Percentiles rank a stretch among this genome's conserved stretches.
phyloP scores from a whole-genome alignment of 2,888 invertebrate genomes.

The Cantharis nigra region DNA sequence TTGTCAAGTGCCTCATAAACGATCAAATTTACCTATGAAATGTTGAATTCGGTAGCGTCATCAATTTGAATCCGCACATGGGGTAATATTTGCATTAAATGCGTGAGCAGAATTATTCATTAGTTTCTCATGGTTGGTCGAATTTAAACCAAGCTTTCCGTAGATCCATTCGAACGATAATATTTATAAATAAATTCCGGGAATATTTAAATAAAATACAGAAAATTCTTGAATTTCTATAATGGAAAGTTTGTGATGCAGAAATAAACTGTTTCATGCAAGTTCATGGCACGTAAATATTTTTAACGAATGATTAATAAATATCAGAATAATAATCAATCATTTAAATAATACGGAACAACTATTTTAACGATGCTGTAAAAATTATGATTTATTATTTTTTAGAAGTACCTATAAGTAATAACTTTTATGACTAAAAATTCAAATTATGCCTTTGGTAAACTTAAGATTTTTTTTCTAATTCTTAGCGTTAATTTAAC shows the following conservation, averaged over 20 bases:
- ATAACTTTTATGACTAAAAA: background rate
- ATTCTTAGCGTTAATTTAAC: background rate
- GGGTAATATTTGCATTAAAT: background rate
- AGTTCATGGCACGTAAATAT: background rate
- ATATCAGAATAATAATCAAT: background rate
- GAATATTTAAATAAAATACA: background rate
- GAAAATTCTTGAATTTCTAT: background rate
- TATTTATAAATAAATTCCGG: background rate
- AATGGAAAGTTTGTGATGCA: background rate
- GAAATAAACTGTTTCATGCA: background rate
- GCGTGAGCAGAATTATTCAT: background rate
- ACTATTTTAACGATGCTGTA: background rate
- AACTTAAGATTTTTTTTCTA: background rate
- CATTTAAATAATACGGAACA: background rate
- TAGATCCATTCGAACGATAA: background rate
- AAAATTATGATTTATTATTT: background rate
- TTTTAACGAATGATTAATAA: background rate
- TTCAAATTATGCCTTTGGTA: background rate
- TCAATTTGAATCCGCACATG: background rate
- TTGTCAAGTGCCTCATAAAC: background rate
- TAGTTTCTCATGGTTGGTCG: background rate
- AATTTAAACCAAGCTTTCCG: background rate
- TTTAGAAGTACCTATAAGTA: background rate
- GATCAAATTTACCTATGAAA: background rate
- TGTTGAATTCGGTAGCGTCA: background rate